Conservation (phyloP, 37 sponge, comb jelly and placozoan species). For the Bolinopsis microptera region DNA sequence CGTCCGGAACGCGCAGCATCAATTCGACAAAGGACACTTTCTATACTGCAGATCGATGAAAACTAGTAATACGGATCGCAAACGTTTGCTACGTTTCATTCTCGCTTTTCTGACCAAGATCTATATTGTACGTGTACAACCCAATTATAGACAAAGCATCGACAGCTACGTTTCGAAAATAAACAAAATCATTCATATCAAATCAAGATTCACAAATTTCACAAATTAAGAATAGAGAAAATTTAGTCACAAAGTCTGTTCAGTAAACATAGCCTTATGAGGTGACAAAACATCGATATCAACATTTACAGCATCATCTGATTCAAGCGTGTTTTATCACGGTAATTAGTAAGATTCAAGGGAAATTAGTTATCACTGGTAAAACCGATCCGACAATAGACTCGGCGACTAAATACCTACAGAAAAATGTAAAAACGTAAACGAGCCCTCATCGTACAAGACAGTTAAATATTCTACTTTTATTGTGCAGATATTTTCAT, state of each 20-base stretch:
- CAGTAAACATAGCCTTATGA: background rate
- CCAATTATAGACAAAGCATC: too few species aligned
- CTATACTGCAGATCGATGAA: background rate
- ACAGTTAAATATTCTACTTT: too few species aligned
- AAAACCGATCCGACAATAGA: too few species aligned
- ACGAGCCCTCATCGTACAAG: too few species aligned
- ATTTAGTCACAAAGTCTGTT: background rate
- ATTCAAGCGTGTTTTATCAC: too few species aligned
- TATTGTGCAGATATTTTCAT: too few species aligned
- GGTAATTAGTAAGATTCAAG: too few species aligned
- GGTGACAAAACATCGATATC: background rate
- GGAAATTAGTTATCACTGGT: too few species aligned
- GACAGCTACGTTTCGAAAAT: background rate
- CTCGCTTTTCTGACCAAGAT: too few species aligned
- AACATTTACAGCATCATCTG: background rate
- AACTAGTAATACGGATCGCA: background rate
- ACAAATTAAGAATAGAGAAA: constrained; percentile 9
- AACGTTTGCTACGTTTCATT: background rate
- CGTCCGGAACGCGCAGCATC: background rate
- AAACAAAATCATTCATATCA: constrained; percentile 5
- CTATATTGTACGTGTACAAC: too few species aligned
- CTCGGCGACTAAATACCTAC: too few species aligned
- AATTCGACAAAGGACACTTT: background rate
- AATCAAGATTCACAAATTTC: constrained; percentile 35
- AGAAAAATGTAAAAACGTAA: too few species aligned